Evolutionary conservation across 2,888 invertebrate genomes (phyloP), one percentile per base, ranked within the genome.

Genomic region (Hololepta plana): DNA sequence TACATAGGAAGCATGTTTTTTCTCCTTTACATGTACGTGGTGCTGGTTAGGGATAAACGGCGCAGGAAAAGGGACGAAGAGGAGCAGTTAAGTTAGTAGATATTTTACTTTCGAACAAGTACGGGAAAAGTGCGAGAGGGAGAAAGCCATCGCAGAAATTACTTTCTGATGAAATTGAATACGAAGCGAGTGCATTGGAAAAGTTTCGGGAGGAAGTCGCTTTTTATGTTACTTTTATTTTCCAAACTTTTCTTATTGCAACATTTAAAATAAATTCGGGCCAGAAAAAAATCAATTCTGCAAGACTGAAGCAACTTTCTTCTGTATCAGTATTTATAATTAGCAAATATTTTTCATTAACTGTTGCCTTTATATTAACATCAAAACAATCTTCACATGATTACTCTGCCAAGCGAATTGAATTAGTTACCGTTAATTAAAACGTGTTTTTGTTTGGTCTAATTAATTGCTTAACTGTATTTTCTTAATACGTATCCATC

Each of bases 1-100:
- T 73, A 73, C 49, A 60, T 70, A 35, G 71, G 70, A 30, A 72
- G 72, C 40, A 73, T 74, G 61, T 48, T 66, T 24, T 74, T 73
- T 45, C 59, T 74, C 21, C 54, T 70, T 32, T 70, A 69, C 47
- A 70, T 72, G 58, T 72, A 72, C 45, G 55, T 59, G 23, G 80
- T 82, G 32, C 58, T 85, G 38, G 58, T 77, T 12, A 64, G 73
- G 47, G 72, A 53, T 29, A 50, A 51, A 33, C 36, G 51, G 23
- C 42, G 39, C 27, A 35, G 45, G 24, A 51, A 48, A 35, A 41
- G 43, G 15, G 43, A 47, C 35, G 41, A 40, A 32, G 39, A 40
- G 19, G 38, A 40, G 17, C 35, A 35, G 21, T 32, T 29, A 26
- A 37, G 39, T 39, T 25, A 25, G 4, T 15, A 26, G 14, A 12